Percentiles rank a stretch among this genome's conserved stretches.
phyloP scores from a whole-genome alignment of 2,888 invertebrate species.

The Brachyptera risi region DNA sequence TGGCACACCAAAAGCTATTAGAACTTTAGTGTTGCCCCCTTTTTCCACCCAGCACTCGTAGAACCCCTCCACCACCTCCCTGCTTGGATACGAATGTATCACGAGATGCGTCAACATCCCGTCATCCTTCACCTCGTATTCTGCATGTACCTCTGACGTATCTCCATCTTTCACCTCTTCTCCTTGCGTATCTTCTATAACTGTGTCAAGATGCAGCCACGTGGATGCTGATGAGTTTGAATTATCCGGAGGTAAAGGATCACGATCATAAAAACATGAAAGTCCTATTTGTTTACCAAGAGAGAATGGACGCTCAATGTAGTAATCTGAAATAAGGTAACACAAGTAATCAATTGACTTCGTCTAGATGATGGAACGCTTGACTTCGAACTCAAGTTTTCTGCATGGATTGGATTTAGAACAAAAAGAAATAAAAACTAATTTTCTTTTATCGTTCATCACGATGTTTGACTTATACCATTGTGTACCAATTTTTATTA shows the following conservation, averaged over 20 bases:
- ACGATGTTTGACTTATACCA: no score
- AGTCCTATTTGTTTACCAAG: not conserved
- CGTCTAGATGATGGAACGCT: no score
- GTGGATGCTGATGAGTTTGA: not conserved
- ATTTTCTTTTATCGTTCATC: no score
- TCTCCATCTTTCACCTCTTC: not conserved
- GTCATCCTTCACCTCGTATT: not conserved
- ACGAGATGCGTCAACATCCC: not conserved
- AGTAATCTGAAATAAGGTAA: not conserved
- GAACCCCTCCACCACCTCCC: conserved; percentile 3
- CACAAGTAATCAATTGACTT: no score
- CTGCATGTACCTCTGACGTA: not conserved
- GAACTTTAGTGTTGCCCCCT: not conserved
- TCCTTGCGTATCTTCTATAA: no score
- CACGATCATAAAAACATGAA: not conserved
- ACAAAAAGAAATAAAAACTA: no score
- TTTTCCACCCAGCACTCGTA: not conserved
- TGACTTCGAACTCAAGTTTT: no score
- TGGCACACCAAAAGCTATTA: not conserved
- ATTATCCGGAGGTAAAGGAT: no score
- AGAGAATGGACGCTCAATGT: not conserved
- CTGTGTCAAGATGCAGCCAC: not conserved
- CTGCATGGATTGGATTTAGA: no score
- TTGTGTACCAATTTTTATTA: no score
- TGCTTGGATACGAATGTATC: not conserved